Base-by-base conservation (phyloP, 2,113 vertebrate species). In the Microcebus murinus region DNA sequence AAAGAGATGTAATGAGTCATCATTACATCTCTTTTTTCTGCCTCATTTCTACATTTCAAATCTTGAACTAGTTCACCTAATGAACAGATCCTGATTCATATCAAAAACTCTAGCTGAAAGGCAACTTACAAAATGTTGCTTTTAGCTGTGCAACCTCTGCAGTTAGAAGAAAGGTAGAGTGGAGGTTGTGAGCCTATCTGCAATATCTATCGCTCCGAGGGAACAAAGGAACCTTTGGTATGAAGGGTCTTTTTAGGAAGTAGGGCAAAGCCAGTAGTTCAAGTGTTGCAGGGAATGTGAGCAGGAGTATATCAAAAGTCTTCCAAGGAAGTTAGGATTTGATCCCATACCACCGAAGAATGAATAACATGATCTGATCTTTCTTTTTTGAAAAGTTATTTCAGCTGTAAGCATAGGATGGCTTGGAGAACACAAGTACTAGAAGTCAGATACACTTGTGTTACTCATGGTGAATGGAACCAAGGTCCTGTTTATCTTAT, bases 141-240 rank as follows among this genome's bases (percentile, higher is more conserved):
- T 20, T 55, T 74, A 15, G 1, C 55, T 67, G 79, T 61, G 42
- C 50, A 21, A n/a, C 17, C 29, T 83, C 59, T 70, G 77, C 31
- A 39, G 23, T 42, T 27, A 23, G 31, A 71, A 57, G n/a, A 74
- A 59, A 87, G 39, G 9, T 0, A 36, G 27, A 2, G 1, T 21
- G 20, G n/a, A 79, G 57, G 20, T 2, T 2, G 65, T 6, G 36
- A 82, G 52, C 20, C 39, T 8, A 14, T 63, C 48, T 52, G 2
- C 1, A 9, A 6, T 0, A 7, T 23, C 23, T 5, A 25, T 7
- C 82, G 50, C 1, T 4, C 0, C 0, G 3, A 20, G 27, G 50
- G 55, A 87, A n/a, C 48, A 80, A 25, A 84, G 81, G n/a, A 21
- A 34, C 2, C 70, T 52, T 83, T 15, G 55, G 23, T 34, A 39